Evolutionary conservation across 2,888 invertebrate species (phyloP).

Genomic region (Gastrophysa polygoni): DNA sequence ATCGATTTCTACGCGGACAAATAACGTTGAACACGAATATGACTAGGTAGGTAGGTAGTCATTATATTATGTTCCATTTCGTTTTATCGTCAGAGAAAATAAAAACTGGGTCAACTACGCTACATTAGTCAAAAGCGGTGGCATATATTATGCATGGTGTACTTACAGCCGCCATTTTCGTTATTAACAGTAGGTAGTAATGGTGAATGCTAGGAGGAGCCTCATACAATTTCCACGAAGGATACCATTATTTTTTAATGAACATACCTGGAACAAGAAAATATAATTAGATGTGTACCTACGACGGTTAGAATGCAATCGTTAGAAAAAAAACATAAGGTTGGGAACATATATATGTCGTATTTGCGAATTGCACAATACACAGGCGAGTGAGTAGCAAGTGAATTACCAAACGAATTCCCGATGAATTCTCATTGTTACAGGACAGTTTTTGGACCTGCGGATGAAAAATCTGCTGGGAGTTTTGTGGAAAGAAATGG

Average conservation of each 20-base stretch:
- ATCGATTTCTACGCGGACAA: slow-evolving; percentile 9
- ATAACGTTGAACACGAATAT: slow-evolving; percentile 2
- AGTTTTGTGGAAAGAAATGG: neutral
- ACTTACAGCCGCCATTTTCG: slow-evolving; percentile 34
- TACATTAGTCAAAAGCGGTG: slow-evolving; percentile 23
- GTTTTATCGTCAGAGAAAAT: slow-evolving; percentile 18
- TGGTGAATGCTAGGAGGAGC: slow-evolving; percentile 30
- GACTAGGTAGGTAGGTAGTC: neutral
- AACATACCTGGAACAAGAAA: slow-evolving; percentile 37
- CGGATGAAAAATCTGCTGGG: no score
- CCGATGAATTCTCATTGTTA: no score
- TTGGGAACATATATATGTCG: no score
- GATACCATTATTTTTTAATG: slow-evolving; percentile 30
- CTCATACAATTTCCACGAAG: slow-evolving; percentile 2
- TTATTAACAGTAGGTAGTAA: slow-evolving; percentile 27
- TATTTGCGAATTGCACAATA: no score
- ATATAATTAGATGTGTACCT: slow-evolving; percentile 9
- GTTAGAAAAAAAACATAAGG: neutral
- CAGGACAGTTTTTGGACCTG: no score
- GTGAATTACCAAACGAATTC: no score
- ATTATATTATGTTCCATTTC: slow-evolving; percentile 13
- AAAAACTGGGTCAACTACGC: slow-evolving; percentile 25
- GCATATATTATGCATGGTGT: slow-evolving; percentile 37
- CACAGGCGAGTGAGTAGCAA: no score
- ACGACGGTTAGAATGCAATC: neutral